Evolutionary conservation across 2,113 vertebrate genomes (phyloP), one percentile per base, ranked within the genome.

Genomic region (Rattus rattus): DNA sequence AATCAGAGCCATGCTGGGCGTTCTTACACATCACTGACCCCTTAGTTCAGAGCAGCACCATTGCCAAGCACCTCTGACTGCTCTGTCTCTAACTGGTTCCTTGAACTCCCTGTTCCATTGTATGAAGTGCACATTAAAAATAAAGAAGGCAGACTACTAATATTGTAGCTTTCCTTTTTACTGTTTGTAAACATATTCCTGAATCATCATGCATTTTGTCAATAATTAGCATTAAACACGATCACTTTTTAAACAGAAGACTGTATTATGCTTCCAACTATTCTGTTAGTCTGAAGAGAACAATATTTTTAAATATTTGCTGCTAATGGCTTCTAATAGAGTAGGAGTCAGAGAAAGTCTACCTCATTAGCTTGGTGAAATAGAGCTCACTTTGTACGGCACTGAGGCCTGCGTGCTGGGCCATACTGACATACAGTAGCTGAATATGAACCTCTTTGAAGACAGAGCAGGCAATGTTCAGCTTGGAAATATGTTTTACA

Each of bases 311-410:
- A 79, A 95, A 69, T 56, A 93, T 39, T 70, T 84, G 63, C 85
- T 80, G 39, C 54, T n/a, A 22, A 7, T 69, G 39, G 13, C 61
- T 91, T 92, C 69, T 81, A 95, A 90, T 14, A 33, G 39, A 49
- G 86, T 39, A 79, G 61, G 72, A 95, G 24, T 79, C 13, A 92
- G 9, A 30, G 86, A 56, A 95, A 30, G 24, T 12, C 24, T 72
- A 88, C 7, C 17, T 91, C 36, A 94, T 92, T 94, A 94, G 14
- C 10, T 85, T 0, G 97, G 2, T 94, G 91, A 97, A 97, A 85
- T 39, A 79, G 94, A 94, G 43, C 61, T 88, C 30, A 95, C 36
- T 92, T 43, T 22, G 7, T 88, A 96, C 36, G 92, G 16, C 49
- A 96, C 24, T 92, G 69, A 73, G 88, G 56, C 96, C 52, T 1